phyloP scores from a whole-genome alignment of 2,797 vertebrate species.

The Pangasius krempfi region DNA sequence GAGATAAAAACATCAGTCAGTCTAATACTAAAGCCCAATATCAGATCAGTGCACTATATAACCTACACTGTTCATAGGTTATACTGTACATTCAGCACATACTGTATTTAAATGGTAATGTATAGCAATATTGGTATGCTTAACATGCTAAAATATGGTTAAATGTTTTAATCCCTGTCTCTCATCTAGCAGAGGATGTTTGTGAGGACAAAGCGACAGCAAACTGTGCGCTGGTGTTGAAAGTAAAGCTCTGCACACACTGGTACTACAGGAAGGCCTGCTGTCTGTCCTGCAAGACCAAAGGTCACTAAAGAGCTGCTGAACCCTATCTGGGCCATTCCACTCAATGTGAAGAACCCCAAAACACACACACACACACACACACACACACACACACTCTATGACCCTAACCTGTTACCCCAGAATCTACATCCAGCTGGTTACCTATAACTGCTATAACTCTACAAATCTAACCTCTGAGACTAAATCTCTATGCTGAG shows the following conservation, averaged over 20 bases:
- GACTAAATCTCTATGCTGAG: neutral
- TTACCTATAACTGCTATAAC: neutral
- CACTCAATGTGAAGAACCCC: conserved; percentile 50
- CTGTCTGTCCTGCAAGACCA: conserved; percentile 80
- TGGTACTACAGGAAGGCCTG: conserved; percentile 88
- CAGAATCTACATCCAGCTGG: neutral
- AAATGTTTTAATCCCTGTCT: neutral
- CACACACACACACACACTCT: neutral
- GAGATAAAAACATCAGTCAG: neutral
- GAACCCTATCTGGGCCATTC: conserved; percentile 31
- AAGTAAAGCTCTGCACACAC: conserved; percentile 85
- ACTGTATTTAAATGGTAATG: neutral
- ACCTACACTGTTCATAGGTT: neutral
- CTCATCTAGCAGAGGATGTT: conserved; percentile 66
- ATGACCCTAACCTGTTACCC: neutral
- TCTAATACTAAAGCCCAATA: neutral
- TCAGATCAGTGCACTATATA: neutral
- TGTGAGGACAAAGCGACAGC: conserved; percentile 81
- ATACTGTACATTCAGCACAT: neutral
- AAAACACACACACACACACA: neutral
- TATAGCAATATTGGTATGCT: neutral
- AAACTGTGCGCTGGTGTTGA: conserved; percentile 82
- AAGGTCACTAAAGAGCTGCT: conserved; percentile 62
- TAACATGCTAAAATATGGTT: neutral
- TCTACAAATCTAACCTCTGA: conserved; percentile 2